Evolutionary conservation across 1,140 invertebrate species (phyloP).

Genomic region (Diachasma alloeum): DNA sequence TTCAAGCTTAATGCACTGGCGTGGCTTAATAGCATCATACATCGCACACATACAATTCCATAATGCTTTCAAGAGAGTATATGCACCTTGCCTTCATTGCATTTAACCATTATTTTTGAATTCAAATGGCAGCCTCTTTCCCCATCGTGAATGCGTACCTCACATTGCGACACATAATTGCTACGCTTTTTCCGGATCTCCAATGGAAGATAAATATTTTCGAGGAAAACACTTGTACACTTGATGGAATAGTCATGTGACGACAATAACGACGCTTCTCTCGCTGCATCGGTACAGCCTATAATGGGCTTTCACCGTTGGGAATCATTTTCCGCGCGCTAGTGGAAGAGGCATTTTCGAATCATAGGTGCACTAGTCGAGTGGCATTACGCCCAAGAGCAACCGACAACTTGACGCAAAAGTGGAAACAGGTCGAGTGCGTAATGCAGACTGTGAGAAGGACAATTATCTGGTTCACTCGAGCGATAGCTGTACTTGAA

Average conservation of each 20-base stretch:
- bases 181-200: neutral
- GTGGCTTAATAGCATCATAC: conserved; percentile 16
- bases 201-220: neutral
- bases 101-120: neutral
- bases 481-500: neutral
- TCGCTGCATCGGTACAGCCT: neutral
- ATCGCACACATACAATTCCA: neutral
- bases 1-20: conserved; percentile 23
- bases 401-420: neutral
- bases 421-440: neutral
- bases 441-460: neutral
- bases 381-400: neutral
- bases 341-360: neutral
- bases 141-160: neutral
- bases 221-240: neutral
- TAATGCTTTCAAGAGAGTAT: conserved; percentile 10
- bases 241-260: neutral
- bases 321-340: neutral
- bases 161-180: neutral
- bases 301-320: neutral
- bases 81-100: neutral
- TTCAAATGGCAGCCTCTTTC: conserved; percentile 1
- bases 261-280: neutral
- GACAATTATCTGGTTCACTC: neutral
- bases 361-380: neutral